Evolutionary conservation across 2,888 invertebrate genomes (phyloP).

Genomic region (Drosophila melanosoma): DNA sequence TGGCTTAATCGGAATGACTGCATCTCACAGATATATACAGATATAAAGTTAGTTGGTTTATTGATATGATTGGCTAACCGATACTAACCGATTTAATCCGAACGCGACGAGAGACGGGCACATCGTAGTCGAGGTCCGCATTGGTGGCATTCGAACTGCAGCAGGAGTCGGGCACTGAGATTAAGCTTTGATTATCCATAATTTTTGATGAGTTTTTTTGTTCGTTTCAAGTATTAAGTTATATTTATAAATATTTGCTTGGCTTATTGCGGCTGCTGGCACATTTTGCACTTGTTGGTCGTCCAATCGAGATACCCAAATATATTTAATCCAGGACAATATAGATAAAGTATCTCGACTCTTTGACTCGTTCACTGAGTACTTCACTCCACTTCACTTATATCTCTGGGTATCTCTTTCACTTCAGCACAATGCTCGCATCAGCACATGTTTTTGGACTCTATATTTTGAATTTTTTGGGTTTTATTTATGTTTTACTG

Average conservation of each 20-base stretch:
- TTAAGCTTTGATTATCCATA: constrained; percentile 79
- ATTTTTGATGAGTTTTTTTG: constrained; percentile 54
- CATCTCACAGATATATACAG: constrained; percentile 44
- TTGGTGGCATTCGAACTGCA: constrained; percentile 73
- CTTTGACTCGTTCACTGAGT: constrained; percentile 40
- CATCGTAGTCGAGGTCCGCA: constrained; percentile 81
- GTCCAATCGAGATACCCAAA: constrained; percentile 73
- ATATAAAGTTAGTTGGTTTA: constrained; percentile 62
- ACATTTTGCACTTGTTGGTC: constrained; percentile 6
- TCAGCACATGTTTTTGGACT: constrained; percentile 51
- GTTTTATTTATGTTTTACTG: constrained; percentile 32
- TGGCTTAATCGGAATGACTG: constrained; percentile 63
- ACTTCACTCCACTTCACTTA: constrained; percentile 45
- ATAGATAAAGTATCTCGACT: constrained; percentile 81
- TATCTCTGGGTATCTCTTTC: constrained; percentile 27
- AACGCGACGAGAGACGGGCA: constrained; percentile 81
- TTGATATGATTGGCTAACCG: constrained; percentile 9
- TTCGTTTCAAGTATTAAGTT: constrained; percentile 5
- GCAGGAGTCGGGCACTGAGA: constrained; percentile 66
- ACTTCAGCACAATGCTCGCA: constrained; percentile 43
- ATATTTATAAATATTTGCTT: neutral
- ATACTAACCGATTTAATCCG: constrained; percentile 81
- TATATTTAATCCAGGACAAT: constrained; percentile 84
- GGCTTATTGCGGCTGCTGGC: constrained; percentile 1
- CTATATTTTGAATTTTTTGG: constrained; percentile 9